Evolutionary conservation across 2,888 invertebrate genomes (phyloP).

Genomic region (Melanargia galathea): DNA sequence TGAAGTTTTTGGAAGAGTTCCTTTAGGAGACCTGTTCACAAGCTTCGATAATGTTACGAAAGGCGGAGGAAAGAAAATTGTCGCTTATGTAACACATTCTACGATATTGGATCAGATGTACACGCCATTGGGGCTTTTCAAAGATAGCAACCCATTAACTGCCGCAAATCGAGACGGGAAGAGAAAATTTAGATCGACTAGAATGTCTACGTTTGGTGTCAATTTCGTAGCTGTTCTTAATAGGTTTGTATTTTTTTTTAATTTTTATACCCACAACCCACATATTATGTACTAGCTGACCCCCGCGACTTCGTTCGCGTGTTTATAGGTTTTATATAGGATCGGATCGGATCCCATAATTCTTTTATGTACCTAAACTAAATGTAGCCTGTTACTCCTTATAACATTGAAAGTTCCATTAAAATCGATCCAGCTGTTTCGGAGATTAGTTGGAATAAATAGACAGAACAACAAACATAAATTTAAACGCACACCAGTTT

Average conservation of each 20-base stretch:
- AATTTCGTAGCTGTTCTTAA: conserved; percentile 89
- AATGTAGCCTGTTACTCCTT: too few relatives aligned
- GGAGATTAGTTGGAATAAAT: too few relatives aligned
- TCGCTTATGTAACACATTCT: conserved; percentile 86
- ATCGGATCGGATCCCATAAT: too few relatives aligned
- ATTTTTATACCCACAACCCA: too few relatives aligned
- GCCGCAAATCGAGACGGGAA: conserved; percentile 82
- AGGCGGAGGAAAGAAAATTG: conserved; percentile 73
- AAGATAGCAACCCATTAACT: conserved; percentile 82
- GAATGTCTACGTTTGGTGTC: conserved; percentile 85
- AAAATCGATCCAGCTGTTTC: too few relatives aligned
- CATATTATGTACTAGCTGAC: too few relatives aligned
- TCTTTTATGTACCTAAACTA: too few relatives aligned
- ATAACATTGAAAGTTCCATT: too few relatives aligned
- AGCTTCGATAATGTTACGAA: conserved; percentile 71
- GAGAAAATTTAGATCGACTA: conserved; percentile 87
- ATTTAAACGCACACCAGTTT: too few relatives aligned
- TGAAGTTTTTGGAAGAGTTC: conserved; percentile 84
- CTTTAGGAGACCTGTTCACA: conserved; percentile 85
- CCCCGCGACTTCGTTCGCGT: too few relatives aligned
- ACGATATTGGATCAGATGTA: conserved; percentile 84
- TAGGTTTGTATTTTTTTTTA: conserved; percentile 79
- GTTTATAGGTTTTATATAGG: too few relatives aligned
- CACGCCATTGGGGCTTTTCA: conserved; percentile 84
- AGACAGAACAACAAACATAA: too few relatives aligned